A percentile compares a stretch with the other conserved stretches of the same genome.
Evolutionary conservation across 53 echinoderm and acorn worm genomes (phyloP).

Genomic region (Patiria pectinifera): DNA sequence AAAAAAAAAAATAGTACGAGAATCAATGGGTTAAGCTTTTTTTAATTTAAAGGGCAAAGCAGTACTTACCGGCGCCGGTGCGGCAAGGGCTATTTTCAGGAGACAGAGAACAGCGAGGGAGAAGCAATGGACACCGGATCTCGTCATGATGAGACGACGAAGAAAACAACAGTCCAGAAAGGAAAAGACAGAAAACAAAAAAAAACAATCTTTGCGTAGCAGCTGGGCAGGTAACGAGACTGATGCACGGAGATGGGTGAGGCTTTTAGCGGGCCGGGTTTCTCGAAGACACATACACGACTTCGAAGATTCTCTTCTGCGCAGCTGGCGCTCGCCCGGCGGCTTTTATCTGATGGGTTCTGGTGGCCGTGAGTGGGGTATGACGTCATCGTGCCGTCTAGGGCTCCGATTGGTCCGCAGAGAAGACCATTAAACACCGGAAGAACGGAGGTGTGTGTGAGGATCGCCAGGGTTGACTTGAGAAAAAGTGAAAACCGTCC

Average conservation of each 20-base stretch:
- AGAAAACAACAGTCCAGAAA: neutral
- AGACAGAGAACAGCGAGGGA: conserved; percentile 31
- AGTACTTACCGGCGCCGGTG: conserved; percentile 53
- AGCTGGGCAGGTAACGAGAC: neutral
- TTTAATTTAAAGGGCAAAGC: neutral
- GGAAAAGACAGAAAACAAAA: neutral
- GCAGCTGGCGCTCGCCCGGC: neutral
- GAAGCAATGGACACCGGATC: neutral
- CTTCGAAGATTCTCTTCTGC: conserved; percentile 9
- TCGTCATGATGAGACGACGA: conserved; percentile 36
- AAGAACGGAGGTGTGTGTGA: neutral
- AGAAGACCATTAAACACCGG: neutral
- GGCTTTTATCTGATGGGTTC: conserved; percentile 39
- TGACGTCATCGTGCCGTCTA: conserved; percentile 30
- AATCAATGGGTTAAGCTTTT: too few relatives aligned
- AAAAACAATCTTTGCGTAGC: neutral
- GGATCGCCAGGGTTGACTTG: too few relatives aligned
- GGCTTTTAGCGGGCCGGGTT: neutral
- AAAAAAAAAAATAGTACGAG: too few relatives aligned
- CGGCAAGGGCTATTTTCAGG: conserved; percentile 3
- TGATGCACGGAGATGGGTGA: neutral
- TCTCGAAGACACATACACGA: conserved; percentile 2
- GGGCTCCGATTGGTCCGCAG: conserved; percentile 28
- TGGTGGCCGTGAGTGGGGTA: neutral
- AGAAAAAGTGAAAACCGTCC: too few relatives aligned